phyloP scores from a whole-genome alignment of 2,113 vertebrate genomes.

The Edolisoma coerulescens region DNA sequence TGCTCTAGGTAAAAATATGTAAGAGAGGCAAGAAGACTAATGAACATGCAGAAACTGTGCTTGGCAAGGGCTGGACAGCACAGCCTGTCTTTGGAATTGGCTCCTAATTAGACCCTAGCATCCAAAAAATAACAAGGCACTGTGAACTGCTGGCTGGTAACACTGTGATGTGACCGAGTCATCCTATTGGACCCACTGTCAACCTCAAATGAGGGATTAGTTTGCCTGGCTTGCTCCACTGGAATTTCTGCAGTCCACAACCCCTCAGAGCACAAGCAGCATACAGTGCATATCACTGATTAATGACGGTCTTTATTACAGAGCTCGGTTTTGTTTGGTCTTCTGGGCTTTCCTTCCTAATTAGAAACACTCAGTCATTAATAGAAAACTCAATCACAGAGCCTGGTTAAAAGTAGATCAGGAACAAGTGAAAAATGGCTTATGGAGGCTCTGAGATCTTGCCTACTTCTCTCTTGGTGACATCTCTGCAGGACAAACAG shows the following conservation, averaged over 20 bases:
- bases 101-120: background rate
- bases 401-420: background rate
- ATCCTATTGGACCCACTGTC: background rate
- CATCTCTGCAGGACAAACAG: background rate
- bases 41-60: background rate
- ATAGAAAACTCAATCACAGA: background rate
- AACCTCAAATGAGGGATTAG: background rate
- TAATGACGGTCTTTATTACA: background rate
- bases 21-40: background rate
- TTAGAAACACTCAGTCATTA: slow-evolving; percentile 22
- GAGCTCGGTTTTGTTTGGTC: background rate
- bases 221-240: background rate
- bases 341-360: slow-evolving; percentile 13
- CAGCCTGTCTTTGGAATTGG: background rate
- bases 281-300: background rate
- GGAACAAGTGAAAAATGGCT: background rate
- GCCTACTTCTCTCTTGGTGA: background rate
- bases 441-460: background rate
- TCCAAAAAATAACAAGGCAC: background rate
- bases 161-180: background rate
- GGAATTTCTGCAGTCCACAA: background rate
- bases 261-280: background rate
- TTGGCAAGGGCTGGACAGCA: background rate
- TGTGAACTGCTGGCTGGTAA: background rate
- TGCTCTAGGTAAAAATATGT: background rate